Base-by-base conservation (phyloP, 2,888 invertebrate genomes). In the Drosophila neonasuta region DNA sequence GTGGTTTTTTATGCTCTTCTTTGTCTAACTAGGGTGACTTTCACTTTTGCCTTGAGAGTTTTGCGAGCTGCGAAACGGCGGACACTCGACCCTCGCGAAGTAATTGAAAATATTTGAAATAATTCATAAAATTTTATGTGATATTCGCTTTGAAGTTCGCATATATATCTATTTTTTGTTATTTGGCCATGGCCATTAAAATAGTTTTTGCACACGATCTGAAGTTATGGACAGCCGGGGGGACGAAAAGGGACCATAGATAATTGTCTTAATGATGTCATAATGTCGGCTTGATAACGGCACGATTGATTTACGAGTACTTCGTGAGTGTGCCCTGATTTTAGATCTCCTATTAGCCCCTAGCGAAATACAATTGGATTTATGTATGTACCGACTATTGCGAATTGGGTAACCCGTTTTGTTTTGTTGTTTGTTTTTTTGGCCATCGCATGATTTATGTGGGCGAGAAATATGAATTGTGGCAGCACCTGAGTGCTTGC, bases 51-150 rank as follows among this genome's bases (percentile, higher is more conserved):
- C 60, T 61, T 15, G 17, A 46, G 36, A 58, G 39, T 44, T 45
- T 44, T 45, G 30, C 44, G 9, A 17, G 36, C 29, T 30, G 13
- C 39, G 32, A 32, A 32, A 10, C 10, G 13, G n/a, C 39, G 50
- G 57, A 44, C 59, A 65, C 65, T 50, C 54, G 65, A 58, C 61
- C 56, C 60, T 55, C 61, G 55, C 46, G 58, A 50, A 73, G 84
- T 86, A 84, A 84, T 84, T 84, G 84, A 84, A 86, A 87, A 86
- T 84, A 80, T 86, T 83, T 87, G 61, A 79, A 80, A 86, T 87
- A 87, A 83, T 87, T 84, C 87, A 84, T 86, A 80, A 74, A 83
- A 80, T 86, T 86, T 84, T 86, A 84, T 87, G 80, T 70, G 80
- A 82, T 82, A 82, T 80, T 44, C 57, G 51, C 63, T 65, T 74